Evolutionary conservation across 2,797 vertebrate genomes (phyloP).

Genomic region (Streptopelia turtur): DNA sequence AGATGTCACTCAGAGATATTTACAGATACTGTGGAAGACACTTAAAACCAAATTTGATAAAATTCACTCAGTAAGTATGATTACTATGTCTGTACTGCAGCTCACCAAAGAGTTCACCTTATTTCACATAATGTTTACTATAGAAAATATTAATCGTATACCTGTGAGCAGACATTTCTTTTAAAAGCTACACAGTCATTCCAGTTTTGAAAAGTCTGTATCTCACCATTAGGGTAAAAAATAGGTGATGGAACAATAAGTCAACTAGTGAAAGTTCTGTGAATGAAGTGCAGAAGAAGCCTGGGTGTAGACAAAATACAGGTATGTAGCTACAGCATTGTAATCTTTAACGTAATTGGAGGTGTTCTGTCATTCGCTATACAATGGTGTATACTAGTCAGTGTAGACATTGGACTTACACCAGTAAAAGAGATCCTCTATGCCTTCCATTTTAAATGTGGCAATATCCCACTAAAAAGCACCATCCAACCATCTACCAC

Average conservation of each 20-base stretch:
- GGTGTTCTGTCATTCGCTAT: neutral
- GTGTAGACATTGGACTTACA: neutral
- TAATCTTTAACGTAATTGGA: neutral
- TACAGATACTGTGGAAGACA: neutral
- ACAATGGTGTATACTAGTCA: neutral
- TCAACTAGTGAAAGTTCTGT: neutral
- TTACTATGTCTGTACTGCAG: neutral
- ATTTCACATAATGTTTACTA: neutral
- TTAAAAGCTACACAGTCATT: neutral
- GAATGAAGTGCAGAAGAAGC: neutral
- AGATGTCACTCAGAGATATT: neutral
- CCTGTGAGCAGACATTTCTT: neutral
- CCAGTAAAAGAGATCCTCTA: neutral
- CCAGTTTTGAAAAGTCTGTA: neutral
- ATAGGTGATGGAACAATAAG: neutral
- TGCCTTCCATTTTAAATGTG: neutral
- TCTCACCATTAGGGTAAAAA: neutral
- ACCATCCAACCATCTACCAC: neutral
- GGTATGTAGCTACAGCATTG: neutral
- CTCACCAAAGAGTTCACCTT: neutral
- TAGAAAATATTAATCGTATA: neutral
- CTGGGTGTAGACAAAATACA: neutral
- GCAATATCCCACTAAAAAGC: neutral
- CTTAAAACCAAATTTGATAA: neutral
- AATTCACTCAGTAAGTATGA: neutral